These are phyloP conservation scores for Thera obeliscata DNA, from an alignment of 2,888 invertebrate species.

Conservation along the genomic window DNA sequence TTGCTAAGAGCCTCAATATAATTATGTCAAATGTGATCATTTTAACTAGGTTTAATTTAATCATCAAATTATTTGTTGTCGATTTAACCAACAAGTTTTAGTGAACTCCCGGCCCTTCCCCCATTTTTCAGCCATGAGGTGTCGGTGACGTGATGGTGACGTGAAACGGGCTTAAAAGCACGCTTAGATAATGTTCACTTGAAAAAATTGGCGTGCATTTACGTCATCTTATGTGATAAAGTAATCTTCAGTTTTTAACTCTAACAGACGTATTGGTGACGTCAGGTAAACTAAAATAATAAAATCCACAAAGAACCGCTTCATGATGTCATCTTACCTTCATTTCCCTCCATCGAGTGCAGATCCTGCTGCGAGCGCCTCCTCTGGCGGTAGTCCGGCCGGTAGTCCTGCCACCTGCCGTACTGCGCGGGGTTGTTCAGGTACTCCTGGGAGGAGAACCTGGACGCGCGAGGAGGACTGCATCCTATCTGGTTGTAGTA, in stretches of 20 bases:
- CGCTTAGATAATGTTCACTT: too few relatives aligned
- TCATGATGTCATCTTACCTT: slow-evolving; percentile 58
- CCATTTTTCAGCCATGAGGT: too few relatives aligned
- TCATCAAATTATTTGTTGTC: too few relatives aligned
- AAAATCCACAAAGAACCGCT: neutral
- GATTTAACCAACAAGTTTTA: too few relatives aligned
- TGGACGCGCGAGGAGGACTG: slow-evolving; percentile 71
- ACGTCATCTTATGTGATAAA: too few relatives aligned
- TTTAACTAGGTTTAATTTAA: too few relatives aligned
- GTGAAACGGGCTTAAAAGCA: too few relatives aligned
- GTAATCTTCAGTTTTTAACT: neutral
- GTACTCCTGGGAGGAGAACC: slow-evolving; percentile 82
- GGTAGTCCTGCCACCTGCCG: slow-evolving; percentile 75
- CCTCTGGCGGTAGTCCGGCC: slow-evolving; percentile 76
- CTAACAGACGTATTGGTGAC: neutral
- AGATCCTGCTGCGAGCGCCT: slow-evolving; percentile 80
- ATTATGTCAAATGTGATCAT: too few relatives aligned
- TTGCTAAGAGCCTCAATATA: too few relatives aligned
- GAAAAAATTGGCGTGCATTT: too few relatives aligned
- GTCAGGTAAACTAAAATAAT: neutral
- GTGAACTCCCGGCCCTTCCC: too few relatives aligned
- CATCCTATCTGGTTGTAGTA: slow-evolving; percentile 73
- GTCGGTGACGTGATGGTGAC: too few relatives aligned
- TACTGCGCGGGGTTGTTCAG: slow-evolving; percentile 74
- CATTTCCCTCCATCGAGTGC: slow-evolving; percentile 73